These are phyloP conservation scores for Heliconius erato DNA, from an alignment of 2,888 invertebrate genomes.

Conservation along the genomic window DNA sequence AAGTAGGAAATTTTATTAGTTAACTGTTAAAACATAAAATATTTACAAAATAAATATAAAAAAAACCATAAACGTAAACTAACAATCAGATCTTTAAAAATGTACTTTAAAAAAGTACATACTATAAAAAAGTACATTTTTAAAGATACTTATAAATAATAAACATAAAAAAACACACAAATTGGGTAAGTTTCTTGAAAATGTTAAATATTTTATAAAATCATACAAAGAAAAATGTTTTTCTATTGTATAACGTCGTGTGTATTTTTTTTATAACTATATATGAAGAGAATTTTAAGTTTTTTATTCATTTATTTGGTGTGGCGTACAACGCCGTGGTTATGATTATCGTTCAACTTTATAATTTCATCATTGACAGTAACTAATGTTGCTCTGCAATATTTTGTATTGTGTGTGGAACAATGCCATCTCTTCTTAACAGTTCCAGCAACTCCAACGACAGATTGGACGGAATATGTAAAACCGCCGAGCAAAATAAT, in stretches of 20 bases:
- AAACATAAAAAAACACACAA: not conserved
- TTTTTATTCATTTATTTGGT: not conserved
- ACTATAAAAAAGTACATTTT: not conserved
- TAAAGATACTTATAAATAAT: not conserved
- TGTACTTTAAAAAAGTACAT: not conserved
- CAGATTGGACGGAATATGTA: slow-evolving; percentile 55
- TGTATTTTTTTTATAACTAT: too few relatives aligned
- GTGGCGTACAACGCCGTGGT: slow-evolving; percentile 28
- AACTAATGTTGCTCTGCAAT: slow-evolving; percentile 54
- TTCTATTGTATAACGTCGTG: too few relatives aligned
- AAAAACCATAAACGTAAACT: not conserved
- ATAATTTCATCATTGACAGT: slow-evolving; percentile 50
- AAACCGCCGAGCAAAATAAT: slow-evolving; percentile 58
- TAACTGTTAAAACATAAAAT: too few relatives aligned
- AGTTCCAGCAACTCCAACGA: not conserved
- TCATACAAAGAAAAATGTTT: too few relatives aligned
- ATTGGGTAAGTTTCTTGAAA: too few relatives aligned
- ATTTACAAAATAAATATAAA: too few relatives aligned
- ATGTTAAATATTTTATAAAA: too few relatives aligned
- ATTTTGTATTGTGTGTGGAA: slow-evolving; percentile 55
- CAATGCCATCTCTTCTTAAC: slow-evolving; percentile 57
- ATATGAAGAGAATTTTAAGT: too few relatives aligned
- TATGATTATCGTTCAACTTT: slow-evolving; percentile 43
- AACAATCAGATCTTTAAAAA: not conserved
- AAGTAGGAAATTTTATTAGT: slow-evolving; percentile 1